These are phyloP conservation scores for Dioctria linearis DNA, from an alignment of 2,888 invertebrate genomes.

Conservation along the genomic window DNA sequence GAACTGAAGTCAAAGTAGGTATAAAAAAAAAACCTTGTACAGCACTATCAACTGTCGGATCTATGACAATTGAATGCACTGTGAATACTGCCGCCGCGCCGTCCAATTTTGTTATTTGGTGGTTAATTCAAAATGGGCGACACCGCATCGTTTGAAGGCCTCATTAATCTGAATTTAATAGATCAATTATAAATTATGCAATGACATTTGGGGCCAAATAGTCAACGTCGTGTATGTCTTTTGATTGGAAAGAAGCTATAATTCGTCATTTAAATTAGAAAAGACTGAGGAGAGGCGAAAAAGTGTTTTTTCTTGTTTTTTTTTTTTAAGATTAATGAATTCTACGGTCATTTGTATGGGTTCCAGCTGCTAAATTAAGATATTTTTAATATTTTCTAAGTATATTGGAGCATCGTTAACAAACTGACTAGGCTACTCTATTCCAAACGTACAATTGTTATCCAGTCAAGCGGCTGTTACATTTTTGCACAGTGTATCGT, in stretches of 20 bases:
- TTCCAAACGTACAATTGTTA: no score
- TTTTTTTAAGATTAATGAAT: no score
- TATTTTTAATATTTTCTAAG: no score
- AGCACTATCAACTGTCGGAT: neutral
- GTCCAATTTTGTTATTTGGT: conserved; percentile 21
- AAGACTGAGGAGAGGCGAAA: no score
- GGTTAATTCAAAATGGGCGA: conserved; percentile 15
- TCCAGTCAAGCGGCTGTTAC: no score
- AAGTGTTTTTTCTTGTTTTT: no score
- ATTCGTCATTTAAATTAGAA: no score
- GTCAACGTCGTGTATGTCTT: neutral
- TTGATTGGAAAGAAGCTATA: neutral
- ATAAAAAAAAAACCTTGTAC: conserved; percentile 15
- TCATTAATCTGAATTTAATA: conserved; percentile 45
- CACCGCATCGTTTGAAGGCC: conserved; percentile 41
- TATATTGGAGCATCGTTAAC: no score
- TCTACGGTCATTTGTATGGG: no score
- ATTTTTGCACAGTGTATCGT: no score
- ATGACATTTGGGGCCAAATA: conserved; percentile 47
- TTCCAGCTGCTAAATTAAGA: no score
- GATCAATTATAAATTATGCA: conserved; percentile 50
- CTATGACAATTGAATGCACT: conserved; percentile 18
- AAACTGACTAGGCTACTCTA: no score
- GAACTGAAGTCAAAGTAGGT: neutral
- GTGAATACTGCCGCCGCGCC: neutral